A percentile compares a stretch with the other conserved stretches of the same genome.
phyloP scores from a whole-genome alignment of 2,113 vertebrate genomes.

The Oreochromis tanganicae region DNA sequence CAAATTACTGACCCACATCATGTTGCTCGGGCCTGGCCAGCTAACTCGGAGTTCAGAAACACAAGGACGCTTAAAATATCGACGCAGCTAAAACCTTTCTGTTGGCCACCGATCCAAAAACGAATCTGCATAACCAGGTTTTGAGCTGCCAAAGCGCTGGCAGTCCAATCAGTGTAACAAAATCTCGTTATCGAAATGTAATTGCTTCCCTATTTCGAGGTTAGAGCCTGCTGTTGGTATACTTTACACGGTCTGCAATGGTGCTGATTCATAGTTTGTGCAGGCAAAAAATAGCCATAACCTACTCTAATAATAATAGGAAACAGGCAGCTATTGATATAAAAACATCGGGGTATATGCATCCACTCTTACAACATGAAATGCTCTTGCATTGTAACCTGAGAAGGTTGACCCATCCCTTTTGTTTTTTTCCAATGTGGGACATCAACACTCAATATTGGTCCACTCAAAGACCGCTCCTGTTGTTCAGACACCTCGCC shows the following conservation, averaged over 20 bases:
- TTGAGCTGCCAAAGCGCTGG: neutral
- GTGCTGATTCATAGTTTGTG: constrained; percentile 50
- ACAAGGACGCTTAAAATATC: constrained; percentile 37
- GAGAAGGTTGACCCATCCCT: constrained; percentile 66
- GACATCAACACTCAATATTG: constrained; percentile 40
- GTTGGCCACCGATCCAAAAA: neutral
- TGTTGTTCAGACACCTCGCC: constrained; percentile 12
- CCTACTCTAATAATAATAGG: neutral
- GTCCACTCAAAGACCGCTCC: constrained; percentile 6
- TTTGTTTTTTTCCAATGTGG: constrained; percentile 41
- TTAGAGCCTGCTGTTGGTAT: constrained; percentile 1
- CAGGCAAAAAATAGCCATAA: constrained; percentile 15
- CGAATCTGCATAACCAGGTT: neutral
- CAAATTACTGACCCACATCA: constrained; percentile 63
- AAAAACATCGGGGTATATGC: neutral
- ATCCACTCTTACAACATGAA: neutral
- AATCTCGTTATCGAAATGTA: constrained; percentile 59
- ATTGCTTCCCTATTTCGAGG: constrained; percentile 57
- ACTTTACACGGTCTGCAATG: neutral
- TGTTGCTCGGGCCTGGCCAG: constrained; percentile 7
- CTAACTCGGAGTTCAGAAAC: neutral
- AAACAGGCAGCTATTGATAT: neutral
- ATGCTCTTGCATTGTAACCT: constrained; percentile 43
- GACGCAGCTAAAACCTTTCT: neutral
- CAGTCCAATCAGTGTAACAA: constrained; percentile 8